Conservation (phyloP, 2,888 invertebrate species). For the Junonia oenone region DNA sequence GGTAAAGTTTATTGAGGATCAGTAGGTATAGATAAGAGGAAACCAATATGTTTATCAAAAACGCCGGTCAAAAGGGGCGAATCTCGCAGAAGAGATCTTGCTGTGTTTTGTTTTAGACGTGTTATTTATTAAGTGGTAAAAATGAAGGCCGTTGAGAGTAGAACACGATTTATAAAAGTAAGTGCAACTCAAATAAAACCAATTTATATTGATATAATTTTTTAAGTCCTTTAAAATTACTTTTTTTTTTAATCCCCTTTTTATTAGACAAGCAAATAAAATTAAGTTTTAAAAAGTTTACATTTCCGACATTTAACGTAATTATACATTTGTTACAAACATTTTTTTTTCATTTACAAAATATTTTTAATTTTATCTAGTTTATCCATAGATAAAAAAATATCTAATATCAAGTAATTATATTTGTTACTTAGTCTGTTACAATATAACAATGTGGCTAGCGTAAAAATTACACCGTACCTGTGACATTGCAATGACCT, state of each 20-base stretch:
- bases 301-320: neutral
- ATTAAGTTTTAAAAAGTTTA: neutral
- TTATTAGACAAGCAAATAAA: too few species aligned
- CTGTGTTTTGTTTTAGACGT: constrained; percentile 29
- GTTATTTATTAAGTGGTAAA: constrained; percentile 8
- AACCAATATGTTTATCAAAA: constrained; percentile 37
- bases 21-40: constrained; percentile 47
- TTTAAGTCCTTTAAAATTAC: neutral
- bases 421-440: constrained; percentile 11
- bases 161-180: constrained; percentile 9
- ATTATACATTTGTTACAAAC: constrained; percentile 10
- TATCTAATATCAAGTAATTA: neutral
- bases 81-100: constrained; percentile 36
- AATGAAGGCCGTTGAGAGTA: constrained; percentile 26
- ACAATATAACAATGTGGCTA: constrained; percentile 37
- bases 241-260: too few species aligned
- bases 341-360: constrained; percentile 1
- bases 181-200: neutral
- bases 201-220: neutral
- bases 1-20: constrained; percentile 46
- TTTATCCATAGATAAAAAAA: neutral
- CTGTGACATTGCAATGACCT: constrained; percentile 69
- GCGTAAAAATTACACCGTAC: constrained; percentile 41
- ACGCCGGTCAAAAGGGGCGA: constrained; percentile 32
- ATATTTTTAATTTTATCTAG: neutral